Evolutionary conservation across 2,888 invertebrate genomes (phyloP), one percentile per base, ranked within the genome.

Genomic region (Drosophila colorata): DNA sequence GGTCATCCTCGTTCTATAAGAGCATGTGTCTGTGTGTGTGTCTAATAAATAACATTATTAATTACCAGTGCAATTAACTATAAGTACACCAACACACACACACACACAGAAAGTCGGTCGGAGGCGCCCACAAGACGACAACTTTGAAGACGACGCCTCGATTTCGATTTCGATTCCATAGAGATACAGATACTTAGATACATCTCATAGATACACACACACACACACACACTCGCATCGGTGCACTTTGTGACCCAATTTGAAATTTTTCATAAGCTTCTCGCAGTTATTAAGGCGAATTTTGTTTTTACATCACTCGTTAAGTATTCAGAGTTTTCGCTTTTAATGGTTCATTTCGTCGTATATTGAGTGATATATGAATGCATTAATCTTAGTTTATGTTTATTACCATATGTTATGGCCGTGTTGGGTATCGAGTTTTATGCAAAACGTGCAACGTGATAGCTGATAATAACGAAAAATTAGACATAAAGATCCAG

Each of bases 31-130:
- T 67, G 44, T 61, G 53, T 58, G 69, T 78, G 74, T 73, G 69
- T 84, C 89, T 87, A 87, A 86, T 88, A 88, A 88, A 88, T 88
- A 88, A 87, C 85, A 79, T 87, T 86, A 86, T 86, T 86, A 86
- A 86, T 86, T 86, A 87, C 85, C 85, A 84, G 66, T 88, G 90
- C 88, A 90, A 89, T 90, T 88, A 88, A 83, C 83, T 83, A 89
- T 81, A 78, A 88, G 86, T 88, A 87, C 84, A 66, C 48, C 47
- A 65, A 59, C 61, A 69, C 55, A 47, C 14, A 35, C 38, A 44
- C 18, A 31, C 14, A 35, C 38, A 44, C 18, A 31, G 11, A 46
- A 8, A 40, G 16, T 60, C 52, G 52, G 47, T 47, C 56, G 11
- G n/a, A 18, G 49, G 70, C 78, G 53, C 63, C 69, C 70, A 58